These are phyloP conservation scores for Xyrichtys novacula DNA, from an alignment of 2,797 vertebrate species.

Conservation along the genomic window DNA sequence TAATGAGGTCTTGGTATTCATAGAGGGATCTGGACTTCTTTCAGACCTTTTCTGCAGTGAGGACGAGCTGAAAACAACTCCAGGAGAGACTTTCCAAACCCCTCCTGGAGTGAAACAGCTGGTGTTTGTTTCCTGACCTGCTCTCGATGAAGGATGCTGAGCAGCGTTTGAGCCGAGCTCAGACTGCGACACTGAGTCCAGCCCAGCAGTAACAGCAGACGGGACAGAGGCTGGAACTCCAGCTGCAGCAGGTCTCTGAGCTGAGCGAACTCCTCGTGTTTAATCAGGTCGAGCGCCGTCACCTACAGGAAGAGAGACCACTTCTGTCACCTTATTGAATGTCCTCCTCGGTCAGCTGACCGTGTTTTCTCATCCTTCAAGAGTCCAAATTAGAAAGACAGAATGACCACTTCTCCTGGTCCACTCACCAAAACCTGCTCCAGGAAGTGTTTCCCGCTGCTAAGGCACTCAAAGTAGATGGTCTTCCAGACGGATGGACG, in stretches of 20 bases:
- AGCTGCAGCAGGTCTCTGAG: slow-evolving; percentile 85
- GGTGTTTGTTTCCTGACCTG: slow-evolving; percentile 82
- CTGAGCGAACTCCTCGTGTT: slow-evolving; percentile 90
- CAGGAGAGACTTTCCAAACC: too few species aligned
- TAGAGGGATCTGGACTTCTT: too few species aligned
- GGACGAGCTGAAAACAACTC: too few species aligned
- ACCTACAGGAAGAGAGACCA: slow-evolving; percentile 78
- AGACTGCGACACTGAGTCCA: slow-evolving; percentile 95
- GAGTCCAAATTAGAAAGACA: too few species aligned
- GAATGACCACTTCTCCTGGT: not conserved
- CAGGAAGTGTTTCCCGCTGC: slow-evolving; percentile 94
- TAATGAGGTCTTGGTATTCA: too few species aligned
- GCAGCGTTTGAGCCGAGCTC: slow-evolving; percentile 88
- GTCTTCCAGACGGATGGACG: slow-evolving; percentile 89
- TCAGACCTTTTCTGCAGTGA: too few species aligned
- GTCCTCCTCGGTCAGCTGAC: too few species aligned
- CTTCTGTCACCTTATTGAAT: slow-evolving; percentile 24
- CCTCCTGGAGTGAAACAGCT: too few species aligned
- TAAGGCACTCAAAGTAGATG: slow-evolving; percentile 94
- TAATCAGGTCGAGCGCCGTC: slow-evolving; percentile 91
- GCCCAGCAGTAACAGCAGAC: slow-evolving; percentile 93
- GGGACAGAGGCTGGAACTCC: slow-evolving; percentile 93
- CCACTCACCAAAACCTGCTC: slow-evolving; percentile 93
- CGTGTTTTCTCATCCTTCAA: too few species aligned
- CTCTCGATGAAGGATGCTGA: slow-evolving; percentile 87